These are phyloP conservation scores for Heliconius aoede DNA, from an alignment of 2,888 invertebrate genomes.

Conservation along the genomic window DNA sequence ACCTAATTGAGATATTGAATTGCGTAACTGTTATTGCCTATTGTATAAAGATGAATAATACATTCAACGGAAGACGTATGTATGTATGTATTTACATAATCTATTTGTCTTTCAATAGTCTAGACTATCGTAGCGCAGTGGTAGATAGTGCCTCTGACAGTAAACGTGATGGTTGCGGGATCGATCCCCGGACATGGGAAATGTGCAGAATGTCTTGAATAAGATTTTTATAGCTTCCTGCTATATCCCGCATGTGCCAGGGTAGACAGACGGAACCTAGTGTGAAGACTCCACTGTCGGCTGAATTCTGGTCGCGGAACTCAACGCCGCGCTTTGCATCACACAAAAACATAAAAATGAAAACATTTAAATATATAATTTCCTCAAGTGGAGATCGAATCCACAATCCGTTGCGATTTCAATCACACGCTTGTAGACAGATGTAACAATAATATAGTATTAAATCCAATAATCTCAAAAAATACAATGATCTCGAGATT, in stretches of 20 bases:
- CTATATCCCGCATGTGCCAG: too few species aligned
- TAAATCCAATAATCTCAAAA: neutral
- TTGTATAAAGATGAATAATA: slow-evolving; percentile 1
- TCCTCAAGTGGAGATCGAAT: too few species aligned
- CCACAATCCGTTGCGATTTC: too few species aligned
- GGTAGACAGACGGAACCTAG: too few species aligned
- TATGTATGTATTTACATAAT: neutral
- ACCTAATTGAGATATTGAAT: slow-evolving; percentile 1
- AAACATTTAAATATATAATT: too few species aligned
- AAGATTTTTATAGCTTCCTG: too few species aligned
- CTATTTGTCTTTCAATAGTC: too few species aligned
- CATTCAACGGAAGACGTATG: neutral
- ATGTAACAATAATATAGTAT: neutral
- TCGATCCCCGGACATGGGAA: neutral
- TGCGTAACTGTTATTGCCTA: neutral
- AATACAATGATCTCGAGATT: neutral
- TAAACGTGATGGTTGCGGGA: neutral
- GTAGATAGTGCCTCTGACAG: neutral
- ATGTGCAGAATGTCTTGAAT: slow-evolving; percentile 1
- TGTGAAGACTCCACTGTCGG: too few species aligned
- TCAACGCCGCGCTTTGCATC: too few species aligned
- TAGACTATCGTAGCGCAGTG: too few species aligned
- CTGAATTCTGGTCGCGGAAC: too few species aligned
- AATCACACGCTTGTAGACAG: neutral
- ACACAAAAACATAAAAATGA: too few species aligned